These are phyloP conservation scores for Pachycephala philippinensis DNA, from an alignment of 2,113 vertebrate genomes.

Conservation along the genomic window DNA sequence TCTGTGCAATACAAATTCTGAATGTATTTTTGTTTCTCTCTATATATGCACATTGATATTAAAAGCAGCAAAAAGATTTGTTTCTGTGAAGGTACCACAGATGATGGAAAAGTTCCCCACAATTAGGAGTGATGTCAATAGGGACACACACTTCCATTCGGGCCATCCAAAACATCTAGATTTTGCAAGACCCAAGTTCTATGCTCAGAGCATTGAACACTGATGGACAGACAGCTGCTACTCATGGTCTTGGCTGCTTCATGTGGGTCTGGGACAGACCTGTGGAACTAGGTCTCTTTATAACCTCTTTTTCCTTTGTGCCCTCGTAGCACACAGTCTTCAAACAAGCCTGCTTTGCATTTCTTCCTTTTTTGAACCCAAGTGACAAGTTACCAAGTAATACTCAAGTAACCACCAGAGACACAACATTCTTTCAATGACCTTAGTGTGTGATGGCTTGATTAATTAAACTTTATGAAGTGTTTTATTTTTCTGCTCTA, in stretches of 20 bases:
- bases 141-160: neutral
- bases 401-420: neutral
- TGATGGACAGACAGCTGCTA: neutral
- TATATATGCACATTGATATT: neutral
- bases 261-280: neutral
- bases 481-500: neutral
- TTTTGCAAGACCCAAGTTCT: neutral
- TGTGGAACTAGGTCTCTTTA: neutral
- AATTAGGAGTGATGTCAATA: neutral
- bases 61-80: neutral
- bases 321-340: neutral
- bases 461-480: neutral
- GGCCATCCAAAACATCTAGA: neutral
- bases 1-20: neutral
- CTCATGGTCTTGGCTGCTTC: neutral
- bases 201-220: neutral
- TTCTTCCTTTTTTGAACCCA: neutral
- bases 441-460: neutral
- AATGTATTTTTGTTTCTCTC: neutral
- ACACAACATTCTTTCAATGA: neutral
- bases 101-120: neutral
- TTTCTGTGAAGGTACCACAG: neutral
- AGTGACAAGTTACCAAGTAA: neutral
- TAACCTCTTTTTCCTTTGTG: rapidly evolving
- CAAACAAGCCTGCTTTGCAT: neutral